Evolutionary conservation across 2,113 vertebrate species (phyloP).

Genomic region (Ptilorrhoa leucosticta): DNA sequence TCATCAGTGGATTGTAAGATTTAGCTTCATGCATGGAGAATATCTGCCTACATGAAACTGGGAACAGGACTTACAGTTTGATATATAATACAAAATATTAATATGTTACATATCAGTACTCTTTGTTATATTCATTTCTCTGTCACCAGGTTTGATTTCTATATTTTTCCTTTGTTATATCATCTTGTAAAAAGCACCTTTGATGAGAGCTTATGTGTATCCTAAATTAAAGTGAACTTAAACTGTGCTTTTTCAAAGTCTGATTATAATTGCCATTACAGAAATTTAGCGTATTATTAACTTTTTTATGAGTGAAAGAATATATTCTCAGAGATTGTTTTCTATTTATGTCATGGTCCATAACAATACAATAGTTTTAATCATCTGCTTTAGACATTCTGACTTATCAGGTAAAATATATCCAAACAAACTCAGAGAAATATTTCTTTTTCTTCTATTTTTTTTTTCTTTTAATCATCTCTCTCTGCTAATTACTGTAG

Average conservation of each 20-base stretch:
- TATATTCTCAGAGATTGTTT: background rate
- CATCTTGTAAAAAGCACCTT: background rate
- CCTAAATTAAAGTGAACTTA: background rate
- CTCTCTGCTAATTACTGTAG: background rate
- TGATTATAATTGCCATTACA: background rate
- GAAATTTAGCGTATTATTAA: background rate
- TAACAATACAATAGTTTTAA: background rate
- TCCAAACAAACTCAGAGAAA: background rate
- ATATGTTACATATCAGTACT: background rate
- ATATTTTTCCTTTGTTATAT: background rate
- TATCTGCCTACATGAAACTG: background rate
- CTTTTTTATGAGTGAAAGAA: background rate
- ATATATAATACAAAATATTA: background rate
- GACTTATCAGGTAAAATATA: background rate
- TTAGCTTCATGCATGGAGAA: background rate
- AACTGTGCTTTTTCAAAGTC: background rate
- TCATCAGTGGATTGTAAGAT: background rate
- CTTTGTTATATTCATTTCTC: background rate
- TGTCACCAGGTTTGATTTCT: background rate
- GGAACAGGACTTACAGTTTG: background rate
- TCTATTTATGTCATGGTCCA: background rate
- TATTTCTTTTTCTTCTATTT: background rate
- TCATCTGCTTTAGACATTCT: background rate
- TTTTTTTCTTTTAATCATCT: background rate
- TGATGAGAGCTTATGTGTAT: background rate